Percentiles rank a stretch among this genome's conserved stretches.
These are phyloP conservation scores for Cyanoramphus novaezelandiae DNA, from an alignment of 2,113 vertebrate genomes.

Conservation along the genomic window DNA sequence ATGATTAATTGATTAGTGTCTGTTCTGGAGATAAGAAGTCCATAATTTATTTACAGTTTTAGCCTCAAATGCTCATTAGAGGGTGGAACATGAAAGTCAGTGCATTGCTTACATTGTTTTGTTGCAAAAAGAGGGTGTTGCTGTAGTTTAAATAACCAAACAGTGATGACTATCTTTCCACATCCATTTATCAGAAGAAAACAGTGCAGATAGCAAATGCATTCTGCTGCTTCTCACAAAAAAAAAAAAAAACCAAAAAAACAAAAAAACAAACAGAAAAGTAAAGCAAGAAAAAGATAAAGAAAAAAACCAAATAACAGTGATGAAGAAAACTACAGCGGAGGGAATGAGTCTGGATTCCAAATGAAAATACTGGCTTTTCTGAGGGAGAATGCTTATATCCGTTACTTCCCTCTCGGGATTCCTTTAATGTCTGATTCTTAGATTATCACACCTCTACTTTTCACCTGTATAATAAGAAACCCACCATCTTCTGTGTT, in stretches of 20 bases:
- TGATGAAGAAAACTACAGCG: background rate
- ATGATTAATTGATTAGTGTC: slow-evolving; percentile 15
- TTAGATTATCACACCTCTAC: background rate
- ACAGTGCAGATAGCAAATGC: background rate
- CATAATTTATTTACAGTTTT: slow-evolving; percentile 21
- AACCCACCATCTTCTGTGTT: background rate
- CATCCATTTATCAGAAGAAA: background rate
- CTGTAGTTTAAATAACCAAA: background rate
- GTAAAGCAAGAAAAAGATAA: background rate
- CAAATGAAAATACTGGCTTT: background rate
- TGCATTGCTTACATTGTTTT: background rate
- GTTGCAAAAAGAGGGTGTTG: background rate
- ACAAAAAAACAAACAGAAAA: fast-evolving
- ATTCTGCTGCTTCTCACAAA: background rate
- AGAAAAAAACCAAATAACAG: background rate
- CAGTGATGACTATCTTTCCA: background rate
- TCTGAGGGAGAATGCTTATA: background rate
- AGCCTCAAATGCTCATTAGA: background rate
- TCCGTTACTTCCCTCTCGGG: background rate
- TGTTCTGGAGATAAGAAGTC: background rate
- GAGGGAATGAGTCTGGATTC: background rate
- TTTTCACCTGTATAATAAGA: background rate
- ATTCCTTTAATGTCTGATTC: background rate
- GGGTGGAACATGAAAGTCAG: background rate
- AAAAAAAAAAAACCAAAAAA: no score